Evolutionary conservation across 2,888 invertebrate genomes (phyloP).

Genomic region (Anarsia innoxiella): DNA sequence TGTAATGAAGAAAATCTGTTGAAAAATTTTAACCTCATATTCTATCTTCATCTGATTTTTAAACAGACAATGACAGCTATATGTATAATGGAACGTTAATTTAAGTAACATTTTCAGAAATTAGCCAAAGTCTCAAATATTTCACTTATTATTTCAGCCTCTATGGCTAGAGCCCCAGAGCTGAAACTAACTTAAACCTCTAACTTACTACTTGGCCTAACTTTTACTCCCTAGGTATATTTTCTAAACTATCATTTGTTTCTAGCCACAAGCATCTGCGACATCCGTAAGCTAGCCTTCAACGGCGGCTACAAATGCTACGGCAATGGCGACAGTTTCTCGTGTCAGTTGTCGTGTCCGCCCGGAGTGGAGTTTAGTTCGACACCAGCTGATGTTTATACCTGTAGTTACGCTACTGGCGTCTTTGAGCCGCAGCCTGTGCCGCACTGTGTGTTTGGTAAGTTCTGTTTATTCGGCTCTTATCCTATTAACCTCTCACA

Average conservation of each 20-base stretch:
- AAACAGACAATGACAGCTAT: no score
- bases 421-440: conserved; percentile 79
- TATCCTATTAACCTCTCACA: no score
- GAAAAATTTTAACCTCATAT: no score
- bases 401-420: conserved; percentile 80
- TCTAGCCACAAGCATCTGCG: conserved; percentile 76
- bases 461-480: no score
- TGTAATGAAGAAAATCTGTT: no score
- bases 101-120: no score
- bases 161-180: no score
- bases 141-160: no score
- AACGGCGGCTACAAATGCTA: conserved; percentile 86
- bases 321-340: conserved; percentile 74
- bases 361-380: conserved; percentile 77
- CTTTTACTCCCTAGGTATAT: neutral
- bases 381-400: conserved; percentile 76
- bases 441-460: conserved; percentile 83
- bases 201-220: neutral
- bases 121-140: no score
- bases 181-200: no score
- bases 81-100: no score
- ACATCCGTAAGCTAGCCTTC: conserved; percentile 78
- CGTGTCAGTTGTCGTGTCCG: conserved; percentile 81
- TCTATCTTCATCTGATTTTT: no score
- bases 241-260: neutral